phyloP scores from a whole-genome alignment of 2,113 vertebrate genomes.

The Emydura subglobosa region DNA sequence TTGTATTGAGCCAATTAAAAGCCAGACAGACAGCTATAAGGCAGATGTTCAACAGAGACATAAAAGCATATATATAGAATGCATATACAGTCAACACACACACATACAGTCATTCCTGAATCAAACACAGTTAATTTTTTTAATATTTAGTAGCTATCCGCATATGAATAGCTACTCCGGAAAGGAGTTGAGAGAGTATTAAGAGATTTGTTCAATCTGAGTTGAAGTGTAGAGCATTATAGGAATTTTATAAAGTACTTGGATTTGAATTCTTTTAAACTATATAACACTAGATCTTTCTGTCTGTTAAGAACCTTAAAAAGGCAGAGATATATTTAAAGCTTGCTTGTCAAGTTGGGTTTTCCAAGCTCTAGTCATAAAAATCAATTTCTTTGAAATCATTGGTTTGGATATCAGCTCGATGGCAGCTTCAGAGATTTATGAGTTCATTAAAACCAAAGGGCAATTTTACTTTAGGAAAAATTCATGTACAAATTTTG shows the following conservation, averaged over 20 bases:
- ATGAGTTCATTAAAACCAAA: background rate
- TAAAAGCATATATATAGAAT: background rate
- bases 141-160: background rate
- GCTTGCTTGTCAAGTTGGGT: background rate
- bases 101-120: background rate
- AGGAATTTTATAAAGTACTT: background rate
- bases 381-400: background rate
- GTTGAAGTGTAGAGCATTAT: background rate
- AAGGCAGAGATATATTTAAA: background rate
- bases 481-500: background rate
- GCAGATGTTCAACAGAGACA: background rate
- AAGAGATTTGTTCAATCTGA: background rate
- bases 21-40: background rate
- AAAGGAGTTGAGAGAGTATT: background rate
- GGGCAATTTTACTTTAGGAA: background rate
- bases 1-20: background rate
- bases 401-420: background rate
- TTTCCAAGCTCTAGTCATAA: background rate
- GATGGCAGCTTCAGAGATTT: background rate
- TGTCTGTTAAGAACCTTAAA: background rate
- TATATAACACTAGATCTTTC: background rate
- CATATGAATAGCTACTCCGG: background rate
- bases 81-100: background rate
- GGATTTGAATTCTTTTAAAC: background rate
- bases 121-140: background rate